Evolutionary conservation across 2,888 invertebrate genomes (phyloP).

Genomic region (Hemistola chrysoprasaria): DNA sequence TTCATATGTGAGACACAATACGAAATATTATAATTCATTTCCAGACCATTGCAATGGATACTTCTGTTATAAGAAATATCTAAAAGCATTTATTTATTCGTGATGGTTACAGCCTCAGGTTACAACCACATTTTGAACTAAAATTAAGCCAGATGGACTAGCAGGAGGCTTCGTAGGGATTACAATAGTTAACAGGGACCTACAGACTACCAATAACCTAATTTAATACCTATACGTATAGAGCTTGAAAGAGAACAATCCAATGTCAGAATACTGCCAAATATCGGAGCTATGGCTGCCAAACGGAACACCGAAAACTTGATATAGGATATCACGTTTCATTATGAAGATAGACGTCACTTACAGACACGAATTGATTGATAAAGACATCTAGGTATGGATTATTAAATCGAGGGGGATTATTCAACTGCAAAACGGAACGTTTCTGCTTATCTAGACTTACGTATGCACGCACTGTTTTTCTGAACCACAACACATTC

Average conservation of each 20-base stretch:
- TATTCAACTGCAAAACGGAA: conserved; percentile 12
- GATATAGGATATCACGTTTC: conserved; percentile 11
- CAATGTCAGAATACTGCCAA: conserved; percentile 57
- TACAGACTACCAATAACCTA: conserved; percentile 38
- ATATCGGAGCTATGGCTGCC: conserved; percentile 44
- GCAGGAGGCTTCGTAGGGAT: conserved; percentile 34
- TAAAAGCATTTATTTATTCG: too few species aligned
- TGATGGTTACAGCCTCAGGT: too few species aligned
- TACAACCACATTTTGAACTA: conserved; percentile 2
- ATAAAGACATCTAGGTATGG: conserved; percentile 10
- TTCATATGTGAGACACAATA: too few species aligned
- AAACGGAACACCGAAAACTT: conserved; percentile 32
- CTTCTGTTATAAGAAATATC: too few species aligned
- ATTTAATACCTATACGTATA: conserved; percentile 39
- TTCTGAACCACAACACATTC: conserved; percentile 8
- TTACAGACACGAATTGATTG: conserved; percentile 17
- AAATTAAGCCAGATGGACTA: conserved; percentile 14
- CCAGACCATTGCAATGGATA: too few species aligned
- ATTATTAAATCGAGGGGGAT: conserved; percentile 6
- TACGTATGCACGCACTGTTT: conserved; percentile 6
- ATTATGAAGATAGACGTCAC: conserved; percentile 14
- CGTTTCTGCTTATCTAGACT: conserved; percentile 8
- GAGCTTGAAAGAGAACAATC: conserved; percentile 44
- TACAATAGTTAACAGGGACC: conserved; percentile 57
- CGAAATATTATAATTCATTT: too few species aligned